Evolutionary conservation across 2,113 vertebrate species (phyloP).

Genomic region (Cephalophus harveyi): DNA sequence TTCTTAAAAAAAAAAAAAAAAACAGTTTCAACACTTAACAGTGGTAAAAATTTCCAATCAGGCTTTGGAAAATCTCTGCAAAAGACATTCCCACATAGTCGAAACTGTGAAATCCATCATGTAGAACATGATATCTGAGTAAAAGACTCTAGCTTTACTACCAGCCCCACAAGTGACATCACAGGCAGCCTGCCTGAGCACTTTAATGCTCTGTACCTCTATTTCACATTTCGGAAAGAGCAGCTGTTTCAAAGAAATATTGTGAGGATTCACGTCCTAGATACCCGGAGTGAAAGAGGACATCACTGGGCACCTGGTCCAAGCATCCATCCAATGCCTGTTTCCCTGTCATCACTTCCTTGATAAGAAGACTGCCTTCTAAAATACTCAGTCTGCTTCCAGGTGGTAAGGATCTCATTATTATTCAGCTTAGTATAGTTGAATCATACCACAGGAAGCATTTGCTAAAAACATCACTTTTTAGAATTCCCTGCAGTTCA

Average conservation of each 20-base stretch:
- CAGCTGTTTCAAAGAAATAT: neutral
- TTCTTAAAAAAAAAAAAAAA: neutral
- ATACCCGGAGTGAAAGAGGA: neutral
- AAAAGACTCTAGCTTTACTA: conserved; percentile 32
- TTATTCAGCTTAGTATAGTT: neutral
- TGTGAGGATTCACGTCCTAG: neutral
- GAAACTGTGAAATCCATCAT: conserved; percentile 54
- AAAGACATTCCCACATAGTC: conserved; percentile 38
- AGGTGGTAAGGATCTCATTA: neutral
- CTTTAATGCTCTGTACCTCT: neutral
- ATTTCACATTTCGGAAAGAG: neutral
- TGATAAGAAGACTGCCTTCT: neutral
- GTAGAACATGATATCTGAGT: neutral
- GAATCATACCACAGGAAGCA: neutral
- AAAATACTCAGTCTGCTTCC: neutral
- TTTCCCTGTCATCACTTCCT: neutral
- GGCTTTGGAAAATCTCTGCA: conserved; percentile 52
- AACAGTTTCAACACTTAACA: neutral
- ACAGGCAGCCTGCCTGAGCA: neutral
- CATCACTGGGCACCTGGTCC: neutral
- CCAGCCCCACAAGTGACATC: neutral
- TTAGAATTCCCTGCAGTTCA: neutral
- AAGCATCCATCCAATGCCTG: no score
- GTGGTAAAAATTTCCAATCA: neutral
- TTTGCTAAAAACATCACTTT: neutral